These are phyloP conservation scores for Patiria pectinifera DNA, from an alignment of 53 echinoderm and acorn worm genomes.

Conservation along the genomic window DNA sequence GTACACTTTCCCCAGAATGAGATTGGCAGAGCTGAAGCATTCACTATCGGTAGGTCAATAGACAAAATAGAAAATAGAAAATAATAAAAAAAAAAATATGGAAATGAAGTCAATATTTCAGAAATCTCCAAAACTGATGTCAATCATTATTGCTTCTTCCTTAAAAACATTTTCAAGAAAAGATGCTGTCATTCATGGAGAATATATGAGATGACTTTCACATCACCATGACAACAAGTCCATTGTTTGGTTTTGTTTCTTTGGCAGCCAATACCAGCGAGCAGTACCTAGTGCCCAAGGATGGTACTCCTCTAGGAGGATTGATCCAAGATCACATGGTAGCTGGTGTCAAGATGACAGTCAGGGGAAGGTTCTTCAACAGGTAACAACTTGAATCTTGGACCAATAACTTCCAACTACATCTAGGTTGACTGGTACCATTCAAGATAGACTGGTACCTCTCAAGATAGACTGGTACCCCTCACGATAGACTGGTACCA, in stretches of 20 bases:
- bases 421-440: not conserved
- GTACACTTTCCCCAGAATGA: slow-evolving; percentile 99
- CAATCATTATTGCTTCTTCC: too few relatives aligned
- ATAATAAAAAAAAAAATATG: too few relatives aligned
- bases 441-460: too few relatives aligned
- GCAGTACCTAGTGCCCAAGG: slow-evolving; percentile 98
- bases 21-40: slow-evolving; percentile 90
- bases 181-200: not conserved
- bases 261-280: slow-evolving; percentile 86
- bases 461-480: not conserved
- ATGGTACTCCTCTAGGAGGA: slow-evolving; percentile 94
- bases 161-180: too few relatives aligned
- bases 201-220: not conserved
- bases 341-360: slow-evolving; percentile 90
- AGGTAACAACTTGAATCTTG: slow-evolving; percentile 56
- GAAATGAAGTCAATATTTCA: too few relatives aligned
- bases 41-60: slow-evolving; percentile 75
- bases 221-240: not conserved
- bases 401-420: not conserved
- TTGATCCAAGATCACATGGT: slow-evolving; percentile 99
- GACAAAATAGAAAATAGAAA: not conserved
- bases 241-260: not conserved
- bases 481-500: too few relatives aligned
- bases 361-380: slow-evolving; percentile 93
- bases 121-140: too few relatives aligned